Conservation (phyloP, 1,140 invertebrate species). For the Cyphomyrmex costatus region DNA sequence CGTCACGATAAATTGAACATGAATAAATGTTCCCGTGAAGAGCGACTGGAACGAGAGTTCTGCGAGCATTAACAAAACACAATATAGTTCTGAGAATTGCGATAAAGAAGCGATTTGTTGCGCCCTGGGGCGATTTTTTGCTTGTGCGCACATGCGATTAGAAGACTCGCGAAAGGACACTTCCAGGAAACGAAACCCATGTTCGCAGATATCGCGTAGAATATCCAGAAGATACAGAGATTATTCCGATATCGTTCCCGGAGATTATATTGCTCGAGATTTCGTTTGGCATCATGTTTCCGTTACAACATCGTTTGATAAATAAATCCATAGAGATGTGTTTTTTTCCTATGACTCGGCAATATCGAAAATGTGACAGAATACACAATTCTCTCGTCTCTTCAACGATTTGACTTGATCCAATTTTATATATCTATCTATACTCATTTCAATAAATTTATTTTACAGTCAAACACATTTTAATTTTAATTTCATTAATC, state of each 20-base stretch:
- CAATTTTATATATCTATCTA: not conserved
- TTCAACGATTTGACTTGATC: not conserved
- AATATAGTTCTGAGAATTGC: constrained; percentile 13
- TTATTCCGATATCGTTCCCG: not conserved
- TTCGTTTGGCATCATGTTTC: not conserved
- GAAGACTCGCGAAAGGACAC: constrained; percentile 20
- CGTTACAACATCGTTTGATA: not conserved
- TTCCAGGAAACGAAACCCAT: not conserved
- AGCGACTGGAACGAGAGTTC: constrained; percentile 12
- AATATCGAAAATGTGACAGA: not conserved
- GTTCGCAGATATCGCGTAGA: not conserved
- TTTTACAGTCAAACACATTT: not conserved
- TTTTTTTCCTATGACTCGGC: not conserved
- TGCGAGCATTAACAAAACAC: not conserved
- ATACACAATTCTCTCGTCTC: not conserved
- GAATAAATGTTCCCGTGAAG: constrained; percentile 36
- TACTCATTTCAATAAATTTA: not conserved
- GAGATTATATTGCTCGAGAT: constrained; percentile 15
- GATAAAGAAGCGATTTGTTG: constrained; percentile 48
- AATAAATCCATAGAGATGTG: not conserved
- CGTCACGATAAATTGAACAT: constrained; percentile 41
- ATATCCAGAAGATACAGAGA: not conserved
- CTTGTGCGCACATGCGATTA: constrained; percentile 2
- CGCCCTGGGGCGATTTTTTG: constrained; percentile 24
- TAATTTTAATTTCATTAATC: not conserved